Evolutionary conservation across 2,888 invertebrate genomes (phyloP), one percentile per base, ranked within the genome.

Genomic region (Aleiodes testaceus): DNA sequence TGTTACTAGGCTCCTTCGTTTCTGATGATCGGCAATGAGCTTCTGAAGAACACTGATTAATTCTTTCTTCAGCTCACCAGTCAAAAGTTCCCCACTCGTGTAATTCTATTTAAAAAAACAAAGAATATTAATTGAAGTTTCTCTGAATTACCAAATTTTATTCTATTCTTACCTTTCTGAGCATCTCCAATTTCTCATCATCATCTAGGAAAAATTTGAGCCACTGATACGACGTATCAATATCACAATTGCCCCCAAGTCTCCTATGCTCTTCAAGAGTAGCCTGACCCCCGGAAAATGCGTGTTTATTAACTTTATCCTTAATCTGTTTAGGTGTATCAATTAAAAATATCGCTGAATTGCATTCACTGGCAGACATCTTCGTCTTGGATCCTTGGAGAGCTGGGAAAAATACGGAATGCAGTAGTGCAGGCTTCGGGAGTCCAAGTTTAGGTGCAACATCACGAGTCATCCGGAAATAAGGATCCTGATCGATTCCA

Each of bases 401-500:
- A 0, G 98, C 96, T 0, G 97, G 98, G 77, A 97, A 94, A 85
- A 99, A 98, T 72, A 92, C 90, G 14, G 96, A 94, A 86, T 97
- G 97, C 36, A 96, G 85, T 52, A 97, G 88, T 3, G 98, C 92
- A 68, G 99, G 97, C 88, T 99, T 97, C 14, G 93, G 92, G 87
- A 92, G 90, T 79, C 96, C 94, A 12, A 99, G 89, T 11, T 94
- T 91, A 0, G 98, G 97, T 0, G 98, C 97, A n/a, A 98, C 98
- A 89, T 99, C 99, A 67, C 99, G 91, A 0, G 97, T 95, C 98
- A 99, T 98, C 42, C 99, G 92, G 89, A 99, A 99, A 88, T 99
- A 99, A 0, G 99, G 99, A 89, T 99, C 99, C 91, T 99, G 99
- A 90, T 99, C 99, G 78, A 99, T 99, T 7, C 98, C 99, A 88